These are phyloP conservation scores for Empidonax traillii DNA, from an alignment of 2,113 vertebrate genomes.

Conservation along the genomic window DNA sequence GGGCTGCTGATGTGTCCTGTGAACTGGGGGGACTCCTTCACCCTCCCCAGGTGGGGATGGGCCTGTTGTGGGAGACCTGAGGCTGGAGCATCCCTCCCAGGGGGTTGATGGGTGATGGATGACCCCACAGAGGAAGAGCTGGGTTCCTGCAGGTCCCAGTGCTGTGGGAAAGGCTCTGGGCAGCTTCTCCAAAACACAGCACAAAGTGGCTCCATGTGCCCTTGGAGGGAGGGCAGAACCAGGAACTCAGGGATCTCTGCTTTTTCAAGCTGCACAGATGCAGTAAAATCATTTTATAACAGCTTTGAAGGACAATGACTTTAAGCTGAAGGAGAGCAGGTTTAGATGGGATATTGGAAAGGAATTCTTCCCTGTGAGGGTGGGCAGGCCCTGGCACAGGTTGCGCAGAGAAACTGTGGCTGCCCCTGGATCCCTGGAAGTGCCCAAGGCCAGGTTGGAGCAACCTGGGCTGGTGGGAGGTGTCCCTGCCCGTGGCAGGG, in stretches of 20 bases:
- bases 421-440: not conserved
- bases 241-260: not conserved
- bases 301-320: not conserved
- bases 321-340: not conserved
- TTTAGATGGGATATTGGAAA: not conserved
- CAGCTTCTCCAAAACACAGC: not conserved
- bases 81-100: not conserved
- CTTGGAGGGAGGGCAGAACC: not conserved
- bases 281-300: not conserved
- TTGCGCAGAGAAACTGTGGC: not conserved
- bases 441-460: not conserved
- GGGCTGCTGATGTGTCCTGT: accelerated
- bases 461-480: not conserved
- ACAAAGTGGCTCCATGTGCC: accelerated
- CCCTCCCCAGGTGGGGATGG: too few relatives aligned
- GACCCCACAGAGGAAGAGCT: not conserved
- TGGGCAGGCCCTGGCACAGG: not conserved
- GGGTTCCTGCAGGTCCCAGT: not conserved
- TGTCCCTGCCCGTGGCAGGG: not conserved
- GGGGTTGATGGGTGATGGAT: not conserved
- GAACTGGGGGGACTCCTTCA: not conserved
- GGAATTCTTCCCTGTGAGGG: not conserved
- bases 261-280: not conserved
- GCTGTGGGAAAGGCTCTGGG: not conserved
- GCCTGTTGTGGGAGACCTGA: accelerated